Percentiles rank a stretch among this genome's conserved stretches.
Conservation (phyloP, 2,113 vertebrate species). For the Rafetus swinhoei region DNA sequence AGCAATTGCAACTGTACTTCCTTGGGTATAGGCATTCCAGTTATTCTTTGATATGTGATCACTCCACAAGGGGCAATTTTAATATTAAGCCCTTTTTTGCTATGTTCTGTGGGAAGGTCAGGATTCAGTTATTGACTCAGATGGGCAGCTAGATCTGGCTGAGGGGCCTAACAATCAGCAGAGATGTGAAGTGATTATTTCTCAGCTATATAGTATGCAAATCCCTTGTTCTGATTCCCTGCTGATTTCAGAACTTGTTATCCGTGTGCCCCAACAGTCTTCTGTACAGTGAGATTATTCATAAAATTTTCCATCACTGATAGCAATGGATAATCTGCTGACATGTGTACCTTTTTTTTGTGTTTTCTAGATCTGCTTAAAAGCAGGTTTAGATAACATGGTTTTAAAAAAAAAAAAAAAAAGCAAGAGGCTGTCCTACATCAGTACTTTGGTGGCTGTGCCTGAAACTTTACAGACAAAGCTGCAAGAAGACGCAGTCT, state of each 20-base stretch:
- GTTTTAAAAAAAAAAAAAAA: neutral
- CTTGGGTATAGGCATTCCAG: rapidly evolving
- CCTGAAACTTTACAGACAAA: neutral
- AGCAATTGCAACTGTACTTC: neutral
- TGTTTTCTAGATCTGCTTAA: neutral
- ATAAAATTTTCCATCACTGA: neutral
- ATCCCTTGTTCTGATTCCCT: neutral
- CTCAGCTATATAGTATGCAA: neutral
- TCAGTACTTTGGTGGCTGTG: no score
- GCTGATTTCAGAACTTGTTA: rapidly evolving
- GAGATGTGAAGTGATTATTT: neutral
- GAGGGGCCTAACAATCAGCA: neutral
- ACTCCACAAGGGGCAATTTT: rapidly evolving
- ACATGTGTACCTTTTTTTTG: neutral
- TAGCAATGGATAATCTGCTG: neutral
- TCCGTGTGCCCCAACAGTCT: neutral
- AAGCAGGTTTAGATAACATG: neutral
- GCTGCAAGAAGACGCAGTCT: neutral
- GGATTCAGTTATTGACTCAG: rapidly evolving
- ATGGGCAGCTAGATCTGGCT: neutral
- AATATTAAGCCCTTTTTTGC: no score
- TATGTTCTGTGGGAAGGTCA: neutral
- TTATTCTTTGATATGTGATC: neutral
- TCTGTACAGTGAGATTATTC: no score
- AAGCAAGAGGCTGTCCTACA: no score